Conservation (phyloP, 2,888 invertebrate genomes). For the Tupiocoris notatus region DNA sequence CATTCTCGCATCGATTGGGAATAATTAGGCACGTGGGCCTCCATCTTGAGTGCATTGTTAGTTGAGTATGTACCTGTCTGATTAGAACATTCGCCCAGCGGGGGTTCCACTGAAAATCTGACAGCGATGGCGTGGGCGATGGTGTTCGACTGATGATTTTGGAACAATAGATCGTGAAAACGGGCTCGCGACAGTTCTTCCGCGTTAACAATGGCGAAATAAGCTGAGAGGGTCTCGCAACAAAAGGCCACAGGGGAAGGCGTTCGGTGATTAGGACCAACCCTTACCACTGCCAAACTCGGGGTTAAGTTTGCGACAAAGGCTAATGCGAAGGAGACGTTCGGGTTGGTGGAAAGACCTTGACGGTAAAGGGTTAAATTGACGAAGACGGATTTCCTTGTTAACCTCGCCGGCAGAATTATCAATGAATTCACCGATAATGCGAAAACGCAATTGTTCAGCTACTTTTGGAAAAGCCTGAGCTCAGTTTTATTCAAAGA, state of each 20-base stretch:
- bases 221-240: slow-evolving; percentile 3
- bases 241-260: slow-evolving; percentile 14
- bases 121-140: too few relatives aligned
- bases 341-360: neutral
- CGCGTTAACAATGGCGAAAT: slow-evolving; percentile 13
- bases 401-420: neutral
- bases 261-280: slow-evolving; percentile 25
- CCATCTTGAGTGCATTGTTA: too few relatives aligned
- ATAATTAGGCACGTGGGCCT: neutral
- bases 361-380: slow-evolving; percentile 2
- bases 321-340: slow-evolving; percentile 21
- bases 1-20: too few relatives aligned
- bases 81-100: neutral
- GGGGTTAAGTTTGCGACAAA: slow-evolving; percentile 36
- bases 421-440: too few relatives aligned
- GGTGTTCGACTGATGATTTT: neutral
- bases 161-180: neutral
- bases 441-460: too few relatives aligned
- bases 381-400: slow-evolving; percentile 30
- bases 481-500: too few relatives aligned
- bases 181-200: neutral
- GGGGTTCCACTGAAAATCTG: neutral
- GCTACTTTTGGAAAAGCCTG: too few relatives aligned
- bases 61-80: neutral
- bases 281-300: neutral